Conservation (phyloP, 2,113 vertebrate genomes). For the Solenodon paradoxus region DNA sequence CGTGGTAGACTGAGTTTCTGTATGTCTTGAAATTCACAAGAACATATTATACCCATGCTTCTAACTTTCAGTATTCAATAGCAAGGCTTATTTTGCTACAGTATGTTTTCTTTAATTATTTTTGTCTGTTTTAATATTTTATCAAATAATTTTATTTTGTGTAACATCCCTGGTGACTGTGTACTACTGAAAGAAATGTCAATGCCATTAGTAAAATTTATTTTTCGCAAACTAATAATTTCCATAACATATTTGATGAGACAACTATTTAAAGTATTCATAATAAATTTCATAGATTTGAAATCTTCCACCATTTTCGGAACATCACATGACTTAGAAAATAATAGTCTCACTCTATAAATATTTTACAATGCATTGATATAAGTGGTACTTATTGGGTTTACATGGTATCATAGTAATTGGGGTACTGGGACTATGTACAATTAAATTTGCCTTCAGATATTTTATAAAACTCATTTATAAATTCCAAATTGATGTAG, state of each 20-base stretch:
- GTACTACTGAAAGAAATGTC: not conserved
- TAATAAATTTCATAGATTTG: not conserved
- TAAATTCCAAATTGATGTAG: not conserved
- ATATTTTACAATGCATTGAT: not conserved
- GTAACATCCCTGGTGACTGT: not conserved
- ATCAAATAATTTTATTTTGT: not conserved
- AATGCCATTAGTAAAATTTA: not conserved
- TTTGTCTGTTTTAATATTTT: not conserved
- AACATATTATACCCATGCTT: not conserved
- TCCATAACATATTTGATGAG: not conserved
- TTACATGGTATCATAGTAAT: not conserved
- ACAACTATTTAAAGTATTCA: not conserved
- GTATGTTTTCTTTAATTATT: not conserved
- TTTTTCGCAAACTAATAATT: not conserved
- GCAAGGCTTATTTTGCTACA: not conserved
- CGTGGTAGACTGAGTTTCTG: not conserved
- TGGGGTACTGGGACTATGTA: not conserved
- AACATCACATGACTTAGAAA: not conserved
- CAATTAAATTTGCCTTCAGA: not conserved
- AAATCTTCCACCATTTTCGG: not conserved
- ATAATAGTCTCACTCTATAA: not conserved
- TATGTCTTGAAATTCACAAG: not conserved
- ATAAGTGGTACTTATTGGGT: not conserved
- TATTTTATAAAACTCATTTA: not conserved
- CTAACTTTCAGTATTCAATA: not conserved